phyloP scores from a whole-genome alignment of 2,113 vertebrate genomes.

The Lagopus muta region DNA sequence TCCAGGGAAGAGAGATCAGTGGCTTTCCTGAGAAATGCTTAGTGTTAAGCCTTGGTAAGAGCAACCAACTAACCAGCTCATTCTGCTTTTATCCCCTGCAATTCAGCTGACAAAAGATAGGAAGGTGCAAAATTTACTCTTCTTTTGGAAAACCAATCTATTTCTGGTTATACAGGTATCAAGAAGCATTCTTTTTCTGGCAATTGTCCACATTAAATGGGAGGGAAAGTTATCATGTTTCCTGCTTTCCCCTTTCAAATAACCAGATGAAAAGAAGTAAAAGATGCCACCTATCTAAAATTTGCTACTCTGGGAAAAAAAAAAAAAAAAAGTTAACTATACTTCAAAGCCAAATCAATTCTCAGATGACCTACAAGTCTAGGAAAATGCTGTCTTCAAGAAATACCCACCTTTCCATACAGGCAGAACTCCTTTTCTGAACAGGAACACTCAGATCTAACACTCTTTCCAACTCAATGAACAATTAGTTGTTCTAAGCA shows the following conservation, averaged over 20 bases:
- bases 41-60: not conserved
- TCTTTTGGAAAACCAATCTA: not conserved
- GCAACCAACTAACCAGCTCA: not conserved
- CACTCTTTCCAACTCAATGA: not conserved
- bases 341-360: not conserved
- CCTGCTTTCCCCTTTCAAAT: not conserved
- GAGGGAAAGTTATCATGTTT: not conserved
- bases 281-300: not conserved
- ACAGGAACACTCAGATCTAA: not conserved
- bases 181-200: not conserved
- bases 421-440: not conserved
- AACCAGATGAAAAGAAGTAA: not conserved
- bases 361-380: not conserved
- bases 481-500: not conserved
- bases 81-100: not conserved
- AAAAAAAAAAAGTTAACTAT: not conserved
- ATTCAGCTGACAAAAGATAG: not conserved
- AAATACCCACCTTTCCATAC: not conserved
- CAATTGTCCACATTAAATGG: not conserved
- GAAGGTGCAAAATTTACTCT: not conserved
- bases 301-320: not conserved
- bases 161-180: not conserved
- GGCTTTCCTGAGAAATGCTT: not conserved
- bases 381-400: not conserved
- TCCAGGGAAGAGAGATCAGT: not conserved